Percentiles rank a stretch among this genome's conserved stretches.
Conservation (phyloP, 2,888 invertebrate species). For the Cryptocheilus praepositus region DNA sequence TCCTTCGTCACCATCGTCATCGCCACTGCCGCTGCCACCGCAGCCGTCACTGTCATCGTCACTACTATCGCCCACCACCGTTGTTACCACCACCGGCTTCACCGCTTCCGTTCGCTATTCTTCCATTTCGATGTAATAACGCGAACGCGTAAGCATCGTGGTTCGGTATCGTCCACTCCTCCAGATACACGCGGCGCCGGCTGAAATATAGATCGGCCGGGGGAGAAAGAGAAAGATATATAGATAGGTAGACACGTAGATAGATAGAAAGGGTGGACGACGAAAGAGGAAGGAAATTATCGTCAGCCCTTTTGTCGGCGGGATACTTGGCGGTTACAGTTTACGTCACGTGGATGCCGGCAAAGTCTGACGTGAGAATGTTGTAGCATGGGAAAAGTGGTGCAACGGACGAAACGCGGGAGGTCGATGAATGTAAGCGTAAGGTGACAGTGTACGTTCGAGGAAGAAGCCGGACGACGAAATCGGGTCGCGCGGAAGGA, state of each 20-base stretch:
- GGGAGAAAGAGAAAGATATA: not conserved
- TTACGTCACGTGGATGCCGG: too few species aligned
- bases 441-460: too few species aligned
- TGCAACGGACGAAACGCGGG: too few species aligned
- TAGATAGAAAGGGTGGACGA: not conserved
- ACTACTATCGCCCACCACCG: constrained; percentile 2
- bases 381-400: too few species aligned
- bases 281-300: not conserved
- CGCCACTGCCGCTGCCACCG: constrained; percentile 7
- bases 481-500: too few species aligned
- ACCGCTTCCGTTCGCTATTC: constrained; percentile 34
- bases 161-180: not conserved
- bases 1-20: constrained; percentile 23
- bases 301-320: not conserved
- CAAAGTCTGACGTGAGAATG: too few species aligned
- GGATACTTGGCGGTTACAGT: too few species aligned
- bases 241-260: too few species aligned
- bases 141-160: not conserved
- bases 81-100: constrained; percentile 19
- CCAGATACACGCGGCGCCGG: too few species aligned
- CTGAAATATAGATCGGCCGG: not conserved
- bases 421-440: too few species aligned
- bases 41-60: not conserved
- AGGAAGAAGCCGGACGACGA: too few species aligned
- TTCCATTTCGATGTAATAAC: constrained; percentile 40